phyloP scores from a whole-genome alignment of 1,140 invertebrate species.

The Drosophila tsacasi region DNA sequence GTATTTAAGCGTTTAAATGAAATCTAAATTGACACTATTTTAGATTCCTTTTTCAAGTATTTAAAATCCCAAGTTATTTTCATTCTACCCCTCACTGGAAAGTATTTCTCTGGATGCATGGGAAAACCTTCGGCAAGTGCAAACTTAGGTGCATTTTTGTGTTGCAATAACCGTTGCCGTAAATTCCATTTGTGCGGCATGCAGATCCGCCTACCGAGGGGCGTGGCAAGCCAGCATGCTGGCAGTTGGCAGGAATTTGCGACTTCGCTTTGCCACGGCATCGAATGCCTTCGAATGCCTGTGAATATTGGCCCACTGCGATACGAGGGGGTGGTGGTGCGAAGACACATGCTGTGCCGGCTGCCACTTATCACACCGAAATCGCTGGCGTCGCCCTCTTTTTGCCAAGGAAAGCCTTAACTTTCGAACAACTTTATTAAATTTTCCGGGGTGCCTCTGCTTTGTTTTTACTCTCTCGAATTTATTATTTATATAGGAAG shows the following conservation, averaged over 20 bases:
- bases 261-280: conserved; percentile 12
- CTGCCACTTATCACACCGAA: conserved; percentile 31
- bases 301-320: conserved; percentile 47
- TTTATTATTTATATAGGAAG: conserved; percentile 43
- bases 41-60: neutral
- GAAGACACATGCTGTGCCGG: conserved; percentile 31
- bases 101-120: neutral
- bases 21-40: too few relatives aligned
- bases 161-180: conserved; percentile 42
- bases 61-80: neutral
- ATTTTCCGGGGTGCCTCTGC: conserved; percentile 13
- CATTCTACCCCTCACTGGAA: neutral
- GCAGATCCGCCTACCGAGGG: conserved; percentile 20
- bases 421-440: conserved; percentile 31
- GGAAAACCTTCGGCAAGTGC: neutral
- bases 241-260: conserved; percentile 33
- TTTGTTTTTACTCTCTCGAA: conserved; percentile 16
- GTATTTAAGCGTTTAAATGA: too few relatives aligned
- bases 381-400: neutral
- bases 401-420: conserved; percentile 3
- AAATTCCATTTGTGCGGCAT: conserved; percentile 45
- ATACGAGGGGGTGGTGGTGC: neutral
- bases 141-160: conserved; percentile 35
- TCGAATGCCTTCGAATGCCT: conserved; percentile 25
- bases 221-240: conserved; percentile 16